A percentile compares a stretch with the other conserved stretches of the same genome.
Conservation (phyloP, 2,888 invertebrate genomes). For the Pachydiplax longipennis region DNA sequence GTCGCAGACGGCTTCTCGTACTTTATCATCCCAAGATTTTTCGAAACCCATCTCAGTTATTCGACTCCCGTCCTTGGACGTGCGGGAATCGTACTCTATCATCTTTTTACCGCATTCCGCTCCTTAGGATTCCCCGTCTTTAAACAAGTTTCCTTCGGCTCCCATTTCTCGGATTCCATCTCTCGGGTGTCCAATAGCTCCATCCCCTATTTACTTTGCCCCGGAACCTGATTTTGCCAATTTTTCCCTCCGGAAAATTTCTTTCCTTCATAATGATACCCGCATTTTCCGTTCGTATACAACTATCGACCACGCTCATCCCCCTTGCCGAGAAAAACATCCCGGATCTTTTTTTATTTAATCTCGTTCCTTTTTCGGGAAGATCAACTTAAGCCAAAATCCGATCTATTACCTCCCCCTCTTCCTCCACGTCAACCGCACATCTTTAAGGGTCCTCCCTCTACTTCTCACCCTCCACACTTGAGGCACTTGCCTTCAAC, state of each 20-base stretch:
- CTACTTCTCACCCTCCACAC: neutral
- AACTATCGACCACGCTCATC: neutral
- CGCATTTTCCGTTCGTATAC: neutral
- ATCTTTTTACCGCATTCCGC: too few relatives aligned
- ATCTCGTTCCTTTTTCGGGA: neutral
- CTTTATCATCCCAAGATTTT: too few relatives aligned
- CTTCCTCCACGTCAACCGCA: neutral
- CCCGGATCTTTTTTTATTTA: neutral
- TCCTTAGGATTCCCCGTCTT: too few relatives aligned
- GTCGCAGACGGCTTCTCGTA: too few relatives aligned
- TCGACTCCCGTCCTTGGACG: too few relatives aligned
- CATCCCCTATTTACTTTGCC: neutral
- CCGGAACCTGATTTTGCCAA: neutral
- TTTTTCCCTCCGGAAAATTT: neutral
- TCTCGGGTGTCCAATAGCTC: neutral
- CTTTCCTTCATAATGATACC: neutral
- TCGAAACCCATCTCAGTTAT: too few relatives aligned
- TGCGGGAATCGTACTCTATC: too few relatives aligned
- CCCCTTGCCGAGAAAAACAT: neutral
- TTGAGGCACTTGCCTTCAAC: too few relatives aligned
- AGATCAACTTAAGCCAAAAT: neutral
- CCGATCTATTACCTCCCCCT: neutral
- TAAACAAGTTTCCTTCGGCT: neutral
- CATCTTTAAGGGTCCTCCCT: neutral
- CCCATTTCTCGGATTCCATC: neutral